Base-by-base conservation (phyloP, 2,888 invertebrate genomes). In the Tachina fera region DNA sequence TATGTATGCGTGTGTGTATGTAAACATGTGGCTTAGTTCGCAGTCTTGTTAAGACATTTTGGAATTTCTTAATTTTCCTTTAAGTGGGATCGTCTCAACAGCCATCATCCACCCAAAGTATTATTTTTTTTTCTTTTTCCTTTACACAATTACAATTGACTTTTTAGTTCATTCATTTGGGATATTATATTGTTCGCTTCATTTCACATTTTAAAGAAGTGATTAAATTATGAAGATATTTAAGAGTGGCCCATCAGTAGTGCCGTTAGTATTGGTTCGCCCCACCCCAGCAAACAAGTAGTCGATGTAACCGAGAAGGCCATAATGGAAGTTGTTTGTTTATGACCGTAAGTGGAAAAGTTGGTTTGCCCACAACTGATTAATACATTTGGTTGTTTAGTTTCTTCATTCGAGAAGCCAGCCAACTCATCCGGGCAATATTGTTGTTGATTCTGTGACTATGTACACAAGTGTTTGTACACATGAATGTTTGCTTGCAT, bases 341-440 rank as follows among this genome's bases (percentile, higher is more conserved):
- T 75, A 68, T 68, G 74, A 60, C 60, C 68, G 61, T 60, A 75
- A 68, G 43, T 43, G 53, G 31, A 60, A 47, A 43, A 61, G 10
- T 56, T 56, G 75, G 60, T 60, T 61, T 74, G 67, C 74, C 75
- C 61, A 68, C 68, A 75, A 81, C 68, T 75, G 75, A 81, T 81
- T 81, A 81, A 81, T 81, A 81, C 61, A 75, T 81, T 60, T 75
- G 75, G 53, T 45, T 51, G 45, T 53, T 61, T 68, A 53, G 51
- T 58, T 75, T 53, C 51, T 61, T 61, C 19, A 51, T 75, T 41
- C 61, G 14, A 61, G 67, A 68, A 72, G 39, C 51, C 74, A 68
- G 45, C 39, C 79, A 68, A 11, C 39, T 47, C 79, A 68, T 6
- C 67, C 74, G 56, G 58, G 41, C 67, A 31, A 31, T 31, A 61